Percentiles rank a stretch among this genome's conserved stretches.
Evolutionary conservation across 2,888 invertebrate species (phyloP).

Genomic region (Celastrina argiolus): DNA sequence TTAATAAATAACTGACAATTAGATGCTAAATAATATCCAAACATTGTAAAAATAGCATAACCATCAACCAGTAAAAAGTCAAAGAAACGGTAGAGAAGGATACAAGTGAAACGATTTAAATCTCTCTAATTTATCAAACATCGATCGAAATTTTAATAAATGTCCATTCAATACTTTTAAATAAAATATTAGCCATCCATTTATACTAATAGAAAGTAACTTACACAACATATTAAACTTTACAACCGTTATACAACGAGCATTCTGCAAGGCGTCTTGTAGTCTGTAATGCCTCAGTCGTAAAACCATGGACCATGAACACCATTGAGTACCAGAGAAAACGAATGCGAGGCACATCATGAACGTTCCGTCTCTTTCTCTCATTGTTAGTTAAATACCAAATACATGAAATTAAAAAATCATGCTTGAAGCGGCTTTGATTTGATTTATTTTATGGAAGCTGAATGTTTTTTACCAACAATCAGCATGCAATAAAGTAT

Average conservation of each 20-base stretch:
- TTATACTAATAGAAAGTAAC: constrained; percentile 17
- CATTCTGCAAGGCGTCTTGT: constrained; percentile 20
- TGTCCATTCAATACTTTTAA: neutral
- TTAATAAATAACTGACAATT: too few species aligned
- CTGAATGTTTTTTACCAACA: too few species aligned
- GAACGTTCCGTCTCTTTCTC: neutral
- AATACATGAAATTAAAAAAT: too few species aligned
- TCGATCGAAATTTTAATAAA: neutral
- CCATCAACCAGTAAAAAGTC: too few species aligned
- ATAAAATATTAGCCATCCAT: neutral
- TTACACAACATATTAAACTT: constrained; percentile 14
- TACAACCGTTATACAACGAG: constrained; percentile 16
- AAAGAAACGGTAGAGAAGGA: too few species aligned
- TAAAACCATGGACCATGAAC: neutral
- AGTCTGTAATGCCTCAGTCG: constrained; percentile 9
- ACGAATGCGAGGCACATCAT: neutral
- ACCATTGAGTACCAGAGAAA: neutral
- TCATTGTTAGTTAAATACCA: neutral
- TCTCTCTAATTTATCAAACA: too few species aligned
- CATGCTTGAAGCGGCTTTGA: too few species aligned
- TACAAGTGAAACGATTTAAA: too few species aligned
- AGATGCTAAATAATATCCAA: too few species aligned
- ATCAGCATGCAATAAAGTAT: too few species aligned
- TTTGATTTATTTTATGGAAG: too few species aligned
- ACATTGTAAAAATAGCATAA: too few species aligned